Conservation (phyloP, 2,888 invertebrate genomes). For the Glaucopsyche alexis region DNA sequence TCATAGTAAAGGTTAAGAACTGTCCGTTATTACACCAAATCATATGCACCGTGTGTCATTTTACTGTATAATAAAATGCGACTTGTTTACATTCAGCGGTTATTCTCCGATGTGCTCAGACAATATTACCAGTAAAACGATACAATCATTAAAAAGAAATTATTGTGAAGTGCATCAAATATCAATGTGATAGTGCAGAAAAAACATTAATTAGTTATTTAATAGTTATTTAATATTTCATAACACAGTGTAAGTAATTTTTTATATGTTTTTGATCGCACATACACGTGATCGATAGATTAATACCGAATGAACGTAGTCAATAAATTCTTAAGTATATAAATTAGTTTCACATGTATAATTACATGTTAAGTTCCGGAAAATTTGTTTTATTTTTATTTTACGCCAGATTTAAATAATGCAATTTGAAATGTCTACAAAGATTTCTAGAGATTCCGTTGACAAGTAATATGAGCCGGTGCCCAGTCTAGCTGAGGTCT, state of each 20-base stretch:
- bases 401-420: too few relatives aligned
- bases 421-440: neutral
- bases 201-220: slow-evolving; percentile 9
- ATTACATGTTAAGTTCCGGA: too few relatives aligned
- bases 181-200: slow-evolving; percentile 4
- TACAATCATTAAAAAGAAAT: slow-evolving; percentile 14
- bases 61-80: slow-evolving; percentile 11
- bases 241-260: slow-evolving; percentile 22
- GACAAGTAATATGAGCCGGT: neutral
- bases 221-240: slow-evolving; percentile 29
- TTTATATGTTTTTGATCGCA: neutral
- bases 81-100: slow-evolving; percentile 26
- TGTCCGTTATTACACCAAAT: neutral
- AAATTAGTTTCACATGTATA: too few relatives aligned
- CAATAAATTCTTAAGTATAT: neutral
- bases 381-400: too few relatives aligned
- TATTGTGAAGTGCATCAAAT: slow-evolving; percentile 9
- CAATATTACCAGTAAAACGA: neutral
- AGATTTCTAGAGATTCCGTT: neutral
- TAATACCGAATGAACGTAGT: neutral
- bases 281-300: neutral
- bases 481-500: neutral
- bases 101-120: slow-evolving; percentile 23
- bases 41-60: slow-evolving; percentile 12
- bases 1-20: neutral